Evolutionary conservation across 2,113 vertebrate genomes (phyloP), one percentile per base, ranked within the genome.

Genomic region (Lethenteron camtschaticum): DNA sequence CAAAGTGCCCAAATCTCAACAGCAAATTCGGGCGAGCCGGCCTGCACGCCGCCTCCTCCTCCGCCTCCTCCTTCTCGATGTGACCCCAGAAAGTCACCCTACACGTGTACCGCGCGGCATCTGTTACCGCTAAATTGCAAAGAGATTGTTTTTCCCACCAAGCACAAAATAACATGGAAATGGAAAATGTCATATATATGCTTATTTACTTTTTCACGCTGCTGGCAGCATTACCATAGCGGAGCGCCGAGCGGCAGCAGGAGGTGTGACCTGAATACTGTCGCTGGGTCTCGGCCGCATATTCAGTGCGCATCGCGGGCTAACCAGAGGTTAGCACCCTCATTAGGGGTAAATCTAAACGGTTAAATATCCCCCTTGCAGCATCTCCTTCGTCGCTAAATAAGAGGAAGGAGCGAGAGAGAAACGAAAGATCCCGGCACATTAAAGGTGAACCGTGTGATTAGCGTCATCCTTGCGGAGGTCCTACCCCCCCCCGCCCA

Each of bases 161-260:
- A n/a, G n/a, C 63, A 66, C n/a, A 66, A n/a, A 66, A 24, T 66
- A n/a, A 11, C n/a, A 66, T 66, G 63, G 63, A 66, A 66, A 66
- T 66, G 63, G 63, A 24, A 66, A 66, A 66, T 66, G 63, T 66
- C 63, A 66, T 66, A 66, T 66, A 66, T 66, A 66, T 66, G 63
- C 63, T 66, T 66, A 66, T 66, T 66, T 16, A 66, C n/a, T 41
- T 24, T 66, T 66, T 24, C 63, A 66, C 63, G 24, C n/a, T 66
- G n/a, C 24, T 66, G 63, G n/a, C 10, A 24, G 63, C n/a, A 66
- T 66, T 24, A 66, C 24, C 63, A 11, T 66, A n/a, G n/a, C 63
- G 63, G 24, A 66, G 41, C 41, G n/a, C 63, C 9, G 24, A 66
- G 41, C 41, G 41, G 41, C 41, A 41, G 41, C 41, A 41, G 41